phyloP scores from a whole-genome alignment of 2,113 vertebrate species.

The Drymodes brunneopygia region DNA sequence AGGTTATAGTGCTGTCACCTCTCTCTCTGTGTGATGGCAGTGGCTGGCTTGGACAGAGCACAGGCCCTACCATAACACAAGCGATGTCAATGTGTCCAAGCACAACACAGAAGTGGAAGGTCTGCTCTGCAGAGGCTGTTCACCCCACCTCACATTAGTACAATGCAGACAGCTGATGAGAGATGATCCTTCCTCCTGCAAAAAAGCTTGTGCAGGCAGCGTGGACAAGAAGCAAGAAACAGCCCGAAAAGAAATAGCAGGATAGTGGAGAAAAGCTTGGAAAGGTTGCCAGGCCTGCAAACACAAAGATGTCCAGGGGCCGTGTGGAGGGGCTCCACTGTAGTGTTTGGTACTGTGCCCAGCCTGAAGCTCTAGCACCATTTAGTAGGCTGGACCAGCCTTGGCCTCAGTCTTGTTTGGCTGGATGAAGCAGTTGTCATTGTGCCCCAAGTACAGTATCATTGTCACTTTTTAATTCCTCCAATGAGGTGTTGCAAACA shows the following conservation, averaged over 20 bases:
- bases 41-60: background rate
- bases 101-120: background rate
- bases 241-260: background rate
- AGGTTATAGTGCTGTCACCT: background rate
- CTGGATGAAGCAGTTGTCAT: slow-evolving; percentile 13
- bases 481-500: slow-evolving; percentile 28
- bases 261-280: background rate
- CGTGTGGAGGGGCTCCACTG: background rate
- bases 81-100: fast-evolving
- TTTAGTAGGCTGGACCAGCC: slow-evolving; percentile 9
- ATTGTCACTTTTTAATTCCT: slow-evolving; percentile 9
- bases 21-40: background rate
- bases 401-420: background rate
- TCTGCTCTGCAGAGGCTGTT: background rate
- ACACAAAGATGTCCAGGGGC: background rate
- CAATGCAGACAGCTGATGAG: background rate
- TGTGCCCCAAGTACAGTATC: background rate
- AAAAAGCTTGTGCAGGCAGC: background rate
- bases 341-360: slow-evolving; percentile 30
- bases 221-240: background rate
- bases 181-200: background rate
- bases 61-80: background rate
- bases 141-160: background rate
- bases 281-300: background rate
- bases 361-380: slow-evolving; percentile 10